Evolutionary conservation across 2,888 invertebrate species (phyloP).

Genomic region (Pomacea canaliculata): DNA sequence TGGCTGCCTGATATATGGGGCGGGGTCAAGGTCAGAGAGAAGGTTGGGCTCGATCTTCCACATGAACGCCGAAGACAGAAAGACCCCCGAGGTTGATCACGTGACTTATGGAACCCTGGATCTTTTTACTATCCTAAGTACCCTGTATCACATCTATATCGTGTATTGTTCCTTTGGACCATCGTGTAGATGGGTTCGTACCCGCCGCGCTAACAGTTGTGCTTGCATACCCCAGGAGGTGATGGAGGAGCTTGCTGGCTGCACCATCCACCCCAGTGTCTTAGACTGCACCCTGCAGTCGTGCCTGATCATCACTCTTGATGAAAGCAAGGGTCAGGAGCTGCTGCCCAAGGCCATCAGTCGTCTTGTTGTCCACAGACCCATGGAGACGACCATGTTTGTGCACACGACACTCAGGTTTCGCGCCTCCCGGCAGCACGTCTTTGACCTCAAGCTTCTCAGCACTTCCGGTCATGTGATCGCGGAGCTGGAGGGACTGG

Average conservation of each 20-base stretch:
- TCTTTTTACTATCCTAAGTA: too few relatives aligned
- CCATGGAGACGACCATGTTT: background rate
- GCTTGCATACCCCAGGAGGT: background rate
- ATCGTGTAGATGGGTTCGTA: too few relatives aligned
- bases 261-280: constrained; percentile 28
- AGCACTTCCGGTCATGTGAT: constrained; percentile 1
- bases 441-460: constrained; percentile 1
- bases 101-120: too few relatives aligned
- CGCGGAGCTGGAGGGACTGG: background rate
- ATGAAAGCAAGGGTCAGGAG: background rate
- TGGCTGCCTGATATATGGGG: too few relatives aligned
- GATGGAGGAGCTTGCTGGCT: constrained; percentile 14
- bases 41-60: too few relatives aligned
- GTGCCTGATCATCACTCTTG: background rate
- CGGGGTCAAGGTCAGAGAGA: too few relatives aligned
- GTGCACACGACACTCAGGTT: background rate
- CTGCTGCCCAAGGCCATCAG: background rate
- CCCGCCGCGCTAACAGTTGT: too few relatives aligned
- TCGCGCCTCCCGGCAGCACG: background rate
- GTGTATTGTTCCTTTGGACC: too few relatives aligned
- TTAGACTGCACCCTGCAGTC: constrained; percentile 28
- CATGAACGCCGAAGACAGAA: too few relatives aligned
- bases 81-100: too few relatives aligned
- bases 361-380: background rate
- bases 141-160: too few relatives aligned